Evolutionary conservation across 2,888 invertebrate genomes (phyloP), one percentile per base, ranked within the genome.

Genomic region (Sminthurides aquaticus): DNA sequence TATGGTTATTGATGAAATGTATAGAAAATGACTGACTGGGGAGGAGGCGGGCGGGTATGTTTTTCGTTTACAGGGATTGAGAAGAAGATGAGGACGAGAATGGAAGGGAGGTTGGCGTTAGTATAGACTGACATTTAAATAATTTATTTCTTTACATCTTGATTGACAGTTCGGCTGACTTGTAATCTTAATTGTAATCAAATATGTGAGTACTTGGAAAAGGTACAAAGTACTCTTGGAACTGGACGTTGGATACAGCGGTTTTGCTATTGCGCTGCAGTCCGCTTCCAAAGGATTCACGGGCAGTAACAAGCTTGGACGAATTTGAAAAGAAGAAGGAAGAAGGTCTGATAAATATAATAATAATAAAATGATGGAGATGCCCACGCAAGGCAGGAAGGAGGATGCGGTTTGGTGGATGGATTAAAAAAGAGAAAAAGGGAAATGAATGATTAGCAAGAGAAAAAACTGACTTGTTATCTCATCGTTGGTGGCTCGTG

Each of bases 401-500:
- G 3, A 20, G 18, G 22, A 52, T 52, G 52, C 22, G 18, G 52
- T 52, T 52, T 22, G n/a, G n/a, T n/a, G n/a, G n/a, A n/a, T n/a
- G n/a, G n/a, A n/a, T n/a, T n/a, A 18, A 52, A 8, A 20, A 52
- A 20, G 52, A 8, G 18, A 20, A 52, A 5, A 20, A 15, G 52
- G 52, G 52, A 52, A 52, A 52, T 52, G 52, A 52, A 52, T 15
- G 52, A 22, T 52, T 20, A 34, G n/a, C 43, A 52, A 18, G 8
- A 22, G 5, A 52, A 52, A 52, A 52, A 52, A 52, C 11, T 52
- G 20, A 20, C 52, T 52, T 52, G 52, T 52, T 52, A 52, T 52
- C 52, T 52, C 52, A 52, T 52, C 52, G 52, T 52, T 52, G 52
- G 52, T 52, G 52, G 52, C 52, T 52, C 52, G 52, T 52, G 52